Evolutionary conservation across 2,888 invertebrate genomes (phyloP).

Genomic region (Xylota sylvarum): DNA sequence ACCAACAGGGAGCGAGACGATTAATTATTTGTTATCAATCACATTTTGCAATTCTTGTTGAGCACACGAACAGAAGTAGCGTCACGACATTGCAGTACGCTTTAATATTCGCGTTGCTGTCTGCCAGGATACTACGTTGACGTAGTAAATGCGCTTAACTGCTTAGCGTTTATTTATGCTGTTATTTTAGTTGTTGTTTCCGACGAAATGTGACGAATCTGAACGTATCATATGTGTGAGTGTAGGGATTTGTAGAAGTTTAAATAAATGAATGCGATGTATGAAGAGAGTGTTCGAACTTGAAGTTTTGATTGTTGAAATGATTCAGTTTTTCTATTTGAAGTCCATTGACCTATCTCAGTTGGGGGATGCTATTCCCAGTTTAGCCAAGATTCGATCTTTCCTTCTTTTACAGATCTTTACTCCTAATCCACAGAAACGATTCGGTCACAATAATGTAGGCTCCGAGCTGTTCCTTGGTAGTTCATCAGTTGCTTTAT

Average conservation of each 20-base stretch:
- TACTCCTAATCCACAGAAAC: no score
- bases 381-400: no score
- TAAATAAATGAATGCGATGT: not conserved
- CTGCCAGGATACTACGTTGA: not conserved
- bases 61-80: not conserved
- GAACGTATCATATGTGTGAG: not conserved
- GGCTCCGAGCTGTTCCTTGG: no score
- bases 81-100: not conserved
- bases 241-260: conserved; percentile 1
- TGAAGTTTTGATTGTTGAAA: no score
- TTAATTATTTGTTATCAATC: conserved; percentile 72
- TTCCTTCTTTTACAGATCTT: no score
- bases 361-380: no score
- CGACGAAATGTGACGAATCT: not conserved
- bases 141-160: conserved; percentile 9
- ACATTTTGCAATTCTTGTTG: conserved; percentile 41
- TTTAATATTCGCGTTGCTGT: conserved; percentile 19
- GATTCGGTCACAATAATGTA: no score
- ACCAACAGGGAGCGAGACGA: conserved; percentile 38
- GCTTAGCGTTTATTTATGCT: conserved; percentile 26
- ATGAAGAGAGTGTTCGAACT: no score
- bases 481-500: no score
- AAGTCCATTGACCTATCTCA: no score
- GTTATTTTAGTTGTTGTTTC: not conserved
- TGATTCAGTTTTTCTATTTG: no score